Conservation (phyloP, 2,888 invertebrate species). For the Ophraella communa region DNA sequence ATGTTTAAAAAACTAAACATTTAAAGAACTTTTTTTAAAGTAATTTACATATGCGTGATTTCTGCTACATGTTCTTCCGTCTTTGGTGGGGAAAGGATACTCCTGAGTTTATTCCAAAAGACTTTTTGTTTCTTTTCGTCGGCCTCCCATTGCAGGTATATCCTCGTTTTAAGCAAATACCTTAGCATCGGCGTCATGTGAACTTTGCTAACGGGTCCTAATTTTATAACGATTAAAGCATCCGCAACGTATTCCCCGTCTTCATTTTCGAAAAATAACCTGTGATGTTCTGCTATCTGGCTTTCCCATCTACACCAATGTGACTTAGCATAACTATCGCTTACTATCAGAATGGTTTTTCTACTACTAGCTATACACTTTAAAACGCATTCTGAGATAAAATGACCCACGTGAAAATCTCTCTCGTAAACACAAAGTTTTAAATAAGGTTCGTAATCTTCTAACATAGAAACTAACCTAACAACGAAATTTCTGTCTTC, state of each 20-base stretch:
- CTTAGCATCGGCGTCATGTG: constrained; percentile 67
- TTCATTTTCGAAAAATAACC: constrained; percentile 65
- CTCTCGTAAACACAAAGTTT: constrained; percentile 74
- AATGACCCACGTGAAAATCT: constrained; percentile 70
- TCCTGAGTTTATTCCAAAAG: constrained; percentile 56
- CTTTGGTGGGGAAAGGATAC: constrained; percentile 44
- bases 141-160: constrained; percentile 69
- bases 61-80: constrained; percentile 23
- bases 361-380: constrained; percentile 70
- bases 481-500: constrained; percentile 69
- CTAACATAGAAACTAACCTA: constrained; percentile 67
- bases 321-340: constrained; percentile 71
- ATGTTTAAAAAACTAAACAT: no score
- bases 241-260: constrained; percentile 63
- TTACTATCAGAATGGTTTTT: constrained; percentile 71
- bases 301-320: constrained; percentile 79
- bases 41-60: constrained; percentile 31
- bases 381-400: constrained; percentile 71
- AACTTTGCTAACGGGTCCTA: constrained; percentile 65
- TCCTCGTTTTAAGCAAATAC: constrained; percentile 69
- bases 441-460: constrained; percentile 66
- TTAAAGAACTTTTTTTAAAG: background rate
- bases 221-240: constrained; percentile 67
- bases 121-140: constrained; percentile 54
- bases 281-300: constrained; percentile 70